Evolutionary conservation across 2,888 invertebrate species (phyloP).

Genomic region (Amphipoea lucens): DNA sequence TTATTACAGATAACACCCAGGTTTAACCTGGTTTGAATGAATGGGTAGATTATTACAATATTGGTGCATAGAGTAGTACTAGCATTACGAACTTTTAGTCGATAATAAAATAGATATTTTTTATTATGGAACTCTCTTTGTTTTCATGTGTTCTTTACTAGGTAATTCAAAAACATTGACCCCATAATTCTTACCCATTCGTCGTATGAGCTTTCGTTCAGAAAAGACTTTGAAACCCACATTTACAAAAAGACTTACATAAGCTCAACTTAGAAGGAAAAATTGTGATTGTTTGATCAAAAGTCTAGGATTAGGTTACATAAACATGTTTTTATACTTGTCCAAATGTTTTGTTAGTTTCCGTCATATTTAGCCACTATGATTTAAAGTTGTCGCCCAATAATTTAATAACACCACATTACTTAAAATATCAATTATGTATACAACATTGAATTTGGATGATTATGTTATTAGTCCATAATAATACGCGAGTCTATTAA

Average conservation of each 20-base stretch:
- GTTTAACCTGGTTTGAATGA: constrained; percentile 3
- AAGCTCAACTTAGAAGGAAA: constrained; percentile 40
- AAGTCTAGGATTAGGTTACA: constrained; percentile 50
- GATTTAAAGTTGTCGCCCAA: constrained; percentile 8
- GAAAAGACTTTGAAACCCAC: neutral
- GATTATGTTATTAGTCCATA: constrained; percentile 33
- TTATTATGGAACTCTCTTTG: constrained; percentile 8
- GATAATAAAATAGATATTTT: constrained; percentile 12
- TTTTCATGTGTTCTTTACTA: neutral
- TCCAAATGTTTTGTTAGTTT: constrained; percentile 32
- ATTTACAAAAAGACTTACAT: constrained; percentile 17
- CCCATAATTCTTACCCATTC: neutral
- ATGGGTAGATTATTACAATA: constrained; percentile 32
- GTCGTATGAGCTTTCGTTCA: neutral
- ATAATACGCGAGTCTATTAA: constrained; percentile 43
- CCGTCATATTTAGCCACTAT: constrained; percentile 16
- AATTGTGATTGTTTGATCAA: constrained; percentile 50
- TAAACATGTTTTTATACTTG: constrained; percentile 41
- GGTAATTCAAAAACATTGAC: constrained; percentile 12
- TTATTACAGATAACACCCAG: constrained; percentile 22
- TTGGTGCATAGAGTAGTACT: constrained; percentile 4
- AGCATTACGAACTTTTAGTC: constrained; percentile 7
- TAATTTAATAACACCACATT: constrained; percentile 6
- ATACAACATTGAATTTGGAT: constrained; percentile 33
- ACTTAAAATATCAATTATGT: constrained; percentile 2